Evolutionary conservation across 2,797 vertebrate genomes (phyloP).

Genomic region (Ispidina lecontei): DNA sequence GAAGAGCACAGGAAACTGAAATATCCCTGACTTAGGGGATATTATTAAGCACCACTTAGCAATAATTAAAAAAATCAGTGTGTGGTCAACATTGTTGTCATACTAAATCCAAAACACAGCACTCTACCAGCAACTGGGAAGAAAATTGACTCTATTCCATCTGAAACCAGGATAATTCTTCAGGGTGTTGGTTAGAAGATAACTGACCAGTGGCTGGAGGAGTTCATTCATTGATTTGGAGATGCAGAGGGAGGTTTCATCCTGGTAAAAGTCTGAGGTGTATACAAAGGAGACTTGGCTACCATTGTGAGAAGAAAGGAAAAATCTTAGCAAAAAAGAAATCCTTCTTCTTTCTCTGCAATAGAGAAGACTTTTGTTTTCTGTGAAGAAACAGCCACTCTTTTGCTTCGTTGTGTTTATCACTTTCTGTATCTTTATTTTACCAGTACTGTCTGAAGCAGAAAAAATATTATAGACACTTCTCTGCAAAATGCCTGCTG

Average conservation of each 20-base stretch:
- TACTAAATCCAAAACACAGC: no score
- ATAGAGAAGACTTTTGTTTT: neutral
- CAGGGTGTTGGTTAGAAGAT: neutral
- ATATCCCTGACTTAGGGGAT: neutral
- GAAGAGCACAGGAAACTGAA: neutral
- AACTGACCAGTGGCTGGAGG: neutral
- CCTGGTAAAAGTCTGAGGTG: neutral
- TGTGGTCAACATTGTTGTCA: no score
- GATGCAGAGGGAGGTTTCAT: neutral
- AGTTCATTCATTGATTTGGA: neutral
- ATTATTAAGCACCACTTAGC: neutral
- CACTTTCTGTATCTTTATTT: neutral
- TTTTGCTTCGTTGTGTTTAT: neutral
- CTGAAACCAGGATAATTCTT: neutral
- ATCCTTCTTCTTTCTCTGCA: neutral
- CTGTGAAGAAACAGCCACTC: neutral
- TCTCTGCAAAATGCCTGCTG: neutral
- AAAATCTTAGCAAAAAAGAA: neutral
- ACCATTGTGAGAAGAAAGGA: neutral
- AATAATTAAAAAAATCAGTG: neutral
- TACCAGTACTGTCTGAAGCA: neutral
- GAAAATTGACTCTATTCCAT: neutral
- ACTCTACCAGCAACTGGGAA: neutral
- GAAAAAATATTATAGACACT: neutral
- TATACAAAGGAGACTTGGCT: neutral